Evolutionary conservation across 92 coral and sea anemone species (phyloP).

Genomic region (Palythoa heliodiscus): DNA sequence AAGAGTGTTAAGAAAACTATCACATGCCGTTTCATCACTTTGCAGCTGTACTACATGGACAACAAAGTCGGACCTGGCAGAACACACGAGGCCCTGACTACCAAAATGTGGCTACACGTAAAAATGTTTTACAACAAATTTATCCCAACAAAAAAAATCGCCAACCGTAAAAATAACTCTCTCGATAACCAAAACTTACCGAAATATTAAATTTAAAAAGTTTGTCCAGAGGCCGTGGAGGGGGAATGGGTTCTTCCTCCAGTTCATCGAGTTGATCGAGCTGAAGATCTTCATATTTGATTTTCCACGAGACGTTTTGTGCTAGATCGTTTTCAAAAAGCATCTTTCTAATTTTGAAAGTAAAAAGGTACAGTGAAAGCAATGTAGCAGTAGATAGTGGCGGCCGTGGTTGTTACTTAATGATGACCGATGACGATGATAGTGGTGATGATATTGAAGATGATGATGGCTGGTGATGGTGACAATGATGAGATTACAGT

Average conservation of each 20-base stretch:
- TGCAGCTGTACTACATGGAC: too few species aligned
- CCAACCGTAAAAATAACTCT: too few species aligned
- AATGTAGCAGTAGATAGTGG: not conserved
- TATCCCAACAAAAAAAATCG: too few species aligned
- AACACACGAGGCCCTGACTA: too few species aligned
- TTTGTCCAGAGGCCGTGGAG: slow-evolving; percentile 31
- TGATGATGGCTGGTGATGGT: not conserved
- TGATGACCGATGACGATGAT: not conserved
- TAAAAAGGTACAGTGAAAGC: not conserved
- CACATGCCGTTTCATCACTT: too few species aligned
- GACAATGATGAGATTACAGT: too few species aligned
- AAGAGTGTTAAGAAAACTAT: too few species aligned
- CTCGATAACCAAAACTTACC: not conserved
- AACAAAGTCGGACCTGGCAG: too few species aligned
- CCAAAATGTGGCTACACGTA: too few species aligned
- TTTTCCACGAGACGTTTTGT: slow-evolving; percentile 82
- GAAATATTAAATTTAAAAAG: slow-evolving; percentile 31
- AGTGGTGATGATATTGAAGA: not conserved
- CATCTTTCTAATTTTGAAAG: slow-evolving; percentile 55
- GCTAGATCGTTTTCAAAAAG: slow-evolving; percentile 78
- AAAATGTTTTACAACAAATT: too few species aligned
- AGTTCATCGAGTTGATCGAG: slow-evolving; percentile 22
- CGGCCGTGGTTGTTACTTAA: not conserved
- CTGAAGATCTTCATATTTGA: slow-evolving; percentile 68
- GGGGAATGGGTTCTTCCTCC: slow-evolving; percentile 15